A percentile compares a stretch with the other conserved stretches of the same genome.
These are phyloP conservation scores for Sphaerodactylus townsendi DNA, from an alignment of 2,113 vertebrate genomes.

Conservation along the genomic window DNA sequence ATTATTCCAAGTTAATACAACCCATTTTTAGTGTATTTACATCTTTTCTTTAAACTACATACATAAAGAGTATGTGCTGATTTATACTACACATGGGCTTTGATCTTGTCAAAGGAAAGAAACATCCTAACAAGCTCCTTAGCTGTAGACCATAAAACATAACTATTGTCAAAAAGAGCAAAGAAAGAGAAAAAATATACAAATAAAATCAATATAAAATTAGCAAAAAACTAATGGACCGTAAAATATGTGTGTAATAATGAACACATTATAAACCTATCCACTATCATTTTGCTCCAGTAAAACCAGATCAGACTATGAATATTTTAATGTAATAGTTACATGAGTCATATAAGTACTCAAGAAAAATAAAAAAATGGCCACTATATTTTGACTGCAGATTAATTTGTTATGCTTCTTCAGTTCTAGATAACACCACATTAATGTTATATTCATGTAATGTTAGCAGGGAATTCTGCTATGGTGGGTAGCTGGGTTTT, in stretches of 20 bases:
- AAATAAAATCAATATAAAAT: slow-evolving; percentile 33
- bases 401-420: background rate
- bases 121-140: slow-evolving; percentile 14
- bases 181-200: slow-evolving; percentile 18
- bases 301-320: background rate
- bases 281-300: slow-evolving; percentile 6
- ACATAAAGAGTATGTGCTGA: background rate
- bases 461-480: slow-evolving; percentile 1
- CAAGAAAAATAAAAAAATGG: slow-evolving; percentile 35
- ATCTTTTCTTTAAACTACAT: background rate
- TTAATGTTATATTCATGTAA: background rate
- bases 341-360: background rate
- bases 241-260: slow-evolving; percentile 12
- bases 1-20: background rate
- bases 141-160: slow-evolving; percentile 2
- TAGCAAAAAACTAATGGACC: background rate
- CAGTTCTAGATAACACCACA: background rate
- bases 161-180: slow-evolving; percentile 14
- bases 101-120: slow-evolving; percentile 4
- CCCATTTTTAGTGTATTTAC: background rate
- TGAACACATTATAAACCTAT: slow-evolving; percentile 3
- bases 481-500: background rate
- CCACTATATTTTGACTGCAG: slow-evolving; percentile 3
- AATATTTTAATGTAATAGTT: too few species aligned
- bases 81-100: background rate